Conservation (phyloP, 1,140 invertebrate genomes). For the Plectus sambesii region DNA sequence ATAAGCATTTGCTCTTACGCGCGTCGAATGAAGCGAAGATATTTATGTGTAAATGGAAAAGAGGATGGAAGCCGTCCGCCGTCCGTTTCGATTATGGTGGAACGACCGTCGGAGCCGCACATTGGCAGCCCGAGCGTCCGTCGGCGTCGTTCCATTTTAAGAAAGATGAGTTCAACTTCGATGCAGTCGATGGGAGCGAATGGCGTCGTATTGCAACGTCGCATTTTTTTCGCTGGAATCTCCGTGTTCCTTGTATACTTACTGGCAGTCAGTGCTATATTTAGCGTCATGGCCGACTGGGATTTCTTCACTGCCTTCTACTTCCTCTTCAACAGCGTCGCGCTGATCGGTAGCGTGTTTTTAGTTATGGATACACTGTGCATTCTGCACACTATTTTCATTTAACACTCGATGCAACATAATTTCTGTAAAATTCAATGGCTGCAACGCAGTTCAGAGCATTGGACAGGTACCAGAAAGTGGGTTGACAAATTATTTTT, state of each 20-base stretch:
- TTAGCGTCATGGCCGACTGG: slow-evolving; percentile 28
- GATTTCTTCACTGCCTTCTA: slow-evolving; percentile 41
- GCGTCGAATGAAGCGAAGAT: not conserved
- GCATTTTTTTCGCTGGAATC: slow-evolving; percentile 35
- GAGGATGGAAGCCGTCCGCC: slow-evolving; percentile 12
- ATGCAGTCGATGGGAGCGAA: slow-evolving; percentile 7
- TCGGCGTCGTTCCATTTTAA: slow-evolving; percentile 5
- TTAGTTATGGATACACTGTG: no score
- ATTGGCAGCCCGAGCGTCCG: no score
- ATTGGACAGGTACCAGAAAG: no score
- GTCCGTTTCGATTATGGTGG: no score
- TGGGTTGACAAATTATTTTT: no score
- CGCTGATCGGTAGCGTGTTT: slow-evolving; percentile 29
- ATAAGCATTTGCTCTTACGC: slow-evolving; percentile 25
- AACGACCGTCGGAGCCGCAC: no score
- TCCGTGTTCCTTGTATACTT: slow-evolving; percentile 36
- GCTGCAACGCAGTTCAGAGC: no score
- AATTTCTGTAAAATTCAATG: not conserved
- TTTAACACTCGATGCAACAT: slow-evolving; percentile 1
- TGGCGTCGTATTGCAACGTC: slow-evolving; percentile 29
- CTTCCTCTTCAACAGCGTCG: slow-evolving; percentile 38
- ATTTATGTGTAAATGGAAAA: not conserved
- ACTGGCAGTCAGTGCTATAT: slow-evolving; percentile 20
- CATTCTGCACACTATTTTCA: no score
- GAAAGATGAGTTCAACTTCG: slow-evolving; percentile 1